Evolutionary conservation across 2,797 vertebrate genomes (phyloP).

Genomic region (Danio choprae): DNA sequence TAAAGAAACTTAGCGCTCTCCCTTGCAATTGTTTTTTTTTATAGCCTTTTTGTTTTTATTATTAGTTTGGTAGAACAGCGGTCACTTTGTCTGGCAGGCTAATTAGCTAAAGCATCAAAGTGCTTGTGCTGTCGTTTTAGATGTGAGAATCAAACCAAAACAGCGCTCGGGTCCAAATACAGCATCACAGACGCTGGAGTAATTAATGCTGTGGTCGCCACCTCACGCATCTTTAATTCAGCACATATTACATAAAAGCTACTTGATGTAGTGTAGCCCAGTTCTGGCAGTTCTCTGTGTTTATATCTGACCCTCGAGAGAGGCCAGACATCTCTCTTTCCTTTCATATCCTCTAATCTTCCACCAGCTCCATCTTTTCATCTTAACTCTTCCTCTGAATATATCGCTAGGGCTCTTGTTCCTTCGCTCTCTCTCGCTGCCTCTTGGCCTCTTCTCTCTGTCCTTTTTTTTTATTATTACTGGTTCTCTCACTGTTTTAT

Average conservation of each 20-base stretch:
- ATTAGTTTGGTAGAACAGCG: background rate
- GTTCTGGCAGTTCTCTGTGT: slow-evolving; percentile 43
- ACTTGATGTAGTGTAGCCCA: slow-evolving; percentile 42
- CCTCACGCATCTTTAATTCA: slow-evolving; percentile 50
- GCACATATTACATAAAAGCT: slow-evolving; percentile 41
- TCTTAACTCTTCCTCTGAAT: slow-evolving; percentile 49
- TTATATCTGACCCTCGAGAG: slow-evolving; percentile 44
- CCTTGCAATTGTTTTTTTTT: slow-evolving; percentile 4
- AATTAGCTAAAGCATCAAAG: slow-evolving; percentile 36
- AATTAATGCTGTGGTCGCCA: slow-evolving; percentile 35
- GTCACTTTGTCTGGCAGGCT: slow-evolving; percentile 29
- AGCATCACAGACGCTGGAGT: slow-evolving; percentile 21
- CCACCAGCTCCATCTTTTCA: slow-evolving; percentile 34
- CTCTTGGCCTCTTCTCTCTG: slow-evolving; percentile 3
- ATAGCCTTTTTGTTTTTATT: slow-evolving; percentile 18
- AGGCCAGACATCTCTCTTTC: slow-evolving; percentile 39
- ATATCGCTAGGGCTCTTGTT: slow-evolving; percentile 35
- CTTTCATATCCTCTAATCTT: slow-evolving; percentile 40
- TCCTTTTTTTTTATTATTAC: slow-evolving; percentile 25
- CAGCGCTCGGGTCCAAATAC: background rate
- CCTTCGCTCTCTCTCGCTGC: background rate
- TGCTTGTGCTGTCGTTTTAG: slow-evolving; percentile 25
- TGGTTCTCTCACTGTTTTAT: background rate
- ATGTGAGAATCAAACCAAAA: slow-evolving; percentile 44
- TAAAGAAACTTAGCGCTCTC: background rate